Evolutionary conservation across 2,797 vertebrate genomes (phyloP).

Genomic region (Lepilemur ruficaudatus): DNA sequence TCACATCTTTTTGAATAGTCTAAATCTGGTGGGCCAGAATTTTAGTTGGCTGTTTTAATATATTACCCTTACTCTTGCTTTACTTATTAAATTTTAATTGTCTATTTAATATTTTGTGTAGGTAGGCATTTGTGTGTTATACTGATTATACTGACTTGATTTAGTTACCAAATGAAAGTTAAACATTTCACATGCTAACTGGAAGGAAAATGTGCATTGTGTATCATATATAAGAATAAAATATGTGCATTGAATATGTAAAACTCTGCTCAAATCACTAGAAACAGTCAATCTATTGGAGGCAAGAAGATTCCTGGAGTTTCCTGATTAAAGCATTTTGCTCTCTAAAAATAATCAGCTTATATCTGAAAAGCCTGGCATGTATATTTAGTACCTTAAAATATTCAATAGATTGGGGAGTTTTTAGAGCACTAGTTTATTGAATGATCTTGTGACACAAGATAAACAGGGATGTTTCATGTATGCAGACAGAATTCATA

Average conservation of each 20-base stretch:
- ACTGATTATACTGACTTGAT: background rate
- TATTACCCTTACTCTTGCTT: background rate
- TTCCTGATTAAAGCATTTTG: background rate
- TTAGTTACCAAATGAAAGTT: background rate
- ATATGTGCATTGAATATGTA: background rate
- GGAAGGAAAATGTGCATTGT: background rate
- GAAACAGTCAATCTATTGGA: background rate
- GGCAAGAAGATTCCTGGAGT: background rate
- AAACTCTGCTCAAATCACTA: background rate
- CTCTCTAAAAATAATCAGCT: background rate
- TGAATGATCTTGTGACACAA: background rate
- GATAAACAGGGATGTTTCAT: background rate
- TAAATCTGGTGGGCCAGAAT: background rate
- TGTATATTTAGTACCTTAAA: background rate
- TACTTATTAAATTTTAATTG: slow-evolving; percentile 22
- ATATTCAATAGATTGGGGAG: background rate
- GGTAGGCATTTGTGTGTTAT: background rate
- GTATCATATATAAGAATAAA: background rate
- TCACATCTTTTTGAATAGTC: background rate
- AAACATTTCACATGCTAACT: background rate
- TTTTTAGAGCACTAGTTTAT: background rate
- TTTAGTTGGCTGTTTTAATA: background rate
- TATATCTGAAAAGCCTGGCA: background rate
- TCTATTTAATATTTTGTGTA: background rate
- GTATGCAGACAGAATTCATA: background rate